Percentiles rank a stretch among this genome's conserved stretches.
Conservation (phyloP, 2,113 vertebrate genomes). For the Xiphophorus couchianus region DNA sequence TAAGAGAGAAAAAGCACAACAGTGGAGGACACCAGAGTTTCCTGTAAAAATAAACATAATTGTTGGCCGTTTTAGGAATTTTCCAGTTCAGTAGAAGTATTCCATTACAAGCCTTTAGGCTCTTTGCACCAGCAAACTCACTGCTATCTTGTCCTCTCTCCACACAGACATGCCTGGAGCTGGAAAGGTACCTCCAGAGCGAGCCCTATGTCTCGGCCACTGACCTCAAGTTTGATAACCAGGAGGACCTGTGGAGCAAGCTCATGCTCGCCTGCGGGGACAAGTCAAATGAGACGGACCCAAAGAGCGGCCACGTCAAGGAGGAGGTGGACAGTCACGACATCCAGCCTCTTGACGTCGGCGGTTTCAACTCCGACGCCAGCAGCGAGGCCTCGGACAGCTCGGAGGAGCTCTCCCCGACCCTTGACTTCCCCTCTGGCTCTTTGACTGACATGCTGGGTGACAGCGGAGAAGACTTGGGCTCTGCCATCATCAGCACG, state of each 20-base stretch:
- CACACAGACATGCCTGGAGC: slow-evolving; percentile 92
- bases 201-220: slow-evolving; percentile 94
- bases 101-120: slow-evolving; percentile 17
- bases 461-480: slow-evolving; percentile 85
- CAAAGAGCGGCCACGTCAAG: slow-evolving; percentile 78
- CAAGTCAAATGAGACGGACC: slow-evolving; percentile 85
- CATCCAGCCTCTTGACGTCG: slow-evolving; percentile 84
- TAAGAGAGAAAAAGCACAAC: slow-evolving; percentile 47
- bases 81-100: slow-evolving; percentile 10
- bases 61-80: slow-evolving; percentile 33
- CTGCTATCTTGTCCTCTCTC: slow-evolving; percentile 48
- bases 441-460: slow-evolving; percentile 86
- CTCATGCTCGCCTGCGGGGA: slow-evolving; percentile 94
- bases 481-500: slow-evolving; percentile 86
- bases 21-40: slow-evolving; percentile 9
- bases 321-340: slow-evolving; percentile 83
- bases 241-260: slow-evolving; percentile 97
- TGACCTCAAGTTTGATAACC: slow-evolving; percentile 91
- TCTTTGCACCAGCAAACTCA: slow-evolving; percentile 5
- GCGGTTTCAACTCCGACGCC: slow-evolving; percentile 89
- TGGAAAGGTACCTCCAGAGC: slow-evolving; percentile 96
- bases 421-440: slow-evolving; percentile 87
- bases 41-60: neutral
- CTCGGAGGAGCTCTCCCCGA: slow-evolving; percentile 91
- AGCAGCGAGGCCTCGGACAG: slow-evolving; percentile 94